Percentiles rank a stretch among this genome's conserved stretches.
Evolutionary conservation across 2,888 invertebrate genomes (phyloP).

Genomic region (Xylocampa areola): DNA sequence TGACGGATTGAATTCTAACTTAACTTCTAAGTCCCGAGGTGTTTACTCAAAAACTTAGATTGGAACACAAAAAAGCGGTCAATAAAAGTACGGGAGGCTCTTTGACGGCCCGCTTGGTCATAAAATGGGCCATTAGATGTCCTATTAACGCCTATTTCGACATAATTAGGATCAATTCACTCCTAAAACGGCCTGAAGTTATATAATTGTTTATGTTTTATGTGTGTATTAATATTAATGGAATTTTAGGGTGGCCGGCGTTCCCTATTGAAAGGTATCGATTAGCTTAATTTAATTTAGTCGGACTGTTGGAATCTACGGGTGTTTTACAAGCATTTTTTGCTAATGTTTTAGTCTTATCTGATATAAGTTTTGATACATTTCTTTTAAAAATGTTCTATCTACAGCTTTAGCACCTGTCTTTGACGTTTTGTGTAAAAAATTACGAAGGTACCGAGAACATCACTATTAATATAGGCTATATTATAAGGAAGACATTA

Average conservation of each 20-base stretch:
- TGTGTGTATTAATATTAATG: conserved; percentile 71
- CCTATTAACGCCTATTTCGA: conserved; percentile 89
- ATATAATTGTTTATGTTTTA: conserved; percentile 83
- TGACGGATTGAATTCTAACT: conserved; percentile 62
- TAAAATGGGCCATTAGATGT: conserved; percentile 86
- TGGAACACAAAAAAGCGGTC: conserved; percentile 76
- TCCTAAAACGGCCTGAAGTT: conserved; percentile 74
- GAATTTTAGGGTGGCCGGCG: conserved; percentile 53
- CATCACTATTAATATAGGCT: too few relatives aligned
- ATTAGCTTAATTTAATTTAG: conserved; percentile 61
- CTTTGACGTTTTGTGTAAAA: background rate
- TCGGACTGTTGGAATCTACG: conserved; percentile 30
- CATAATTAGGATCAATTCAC: conserved; percentile 88
- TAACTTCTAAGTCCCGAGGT: conserved; percentile 54
- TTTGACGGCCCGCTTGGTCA: conserved; percentile 82
- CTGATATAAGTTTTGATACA: conserved; percentile 49
- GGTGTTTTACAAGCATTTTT: conserved; percentile 51
- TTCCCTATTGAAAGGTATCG: conserved; percentile 49
- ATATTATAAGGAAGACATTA: too few relatives aligned
- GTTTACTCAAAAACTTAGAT: conserved; percentile 86
- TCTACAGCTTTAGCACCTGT: conserved; percentile 37
- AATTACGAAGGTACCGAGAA: too few relatives aligned
- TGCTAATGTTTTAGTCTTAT: conserved; percentile 45
- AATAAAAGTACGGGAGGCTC: conserved; percentile 85
- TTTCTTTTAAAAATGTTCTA: conserved; percentile 41